Conservation (phyloP, 2,113 vertebrate genomes). For the Callipepla squamata region DNA sequence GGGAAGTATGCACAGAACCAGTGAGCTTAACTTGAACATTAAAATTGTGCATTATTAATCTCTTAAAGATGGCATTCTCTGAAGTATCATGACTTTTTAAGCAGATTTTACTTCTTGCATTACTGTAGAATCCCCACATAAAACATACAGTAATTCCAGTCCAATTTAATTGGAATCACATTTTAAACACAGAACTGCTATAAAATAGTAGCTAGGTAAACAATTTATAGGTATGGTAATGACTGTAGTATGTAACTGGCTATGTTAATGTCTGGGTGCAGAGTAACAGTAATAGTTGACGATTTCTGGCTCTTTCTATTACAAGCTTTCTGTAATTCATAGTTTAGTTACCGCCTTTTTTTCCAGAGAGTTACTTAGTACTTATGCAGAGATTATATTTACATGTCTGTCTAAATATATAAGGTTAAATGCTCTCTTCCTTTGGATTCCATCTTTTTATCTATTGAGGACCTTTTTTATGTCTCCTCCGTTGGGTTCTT, state of each 20-base stretch:
- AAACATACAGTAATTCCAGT: neutral
- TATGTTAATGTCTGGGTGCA: neutral
- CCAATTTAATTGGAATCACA: neutral
- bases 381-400: neutral
- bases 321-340: neutral
- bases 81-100: neutral
- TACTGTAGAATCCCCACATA: neutral
- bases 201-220: neutral
- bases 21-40: neutral
- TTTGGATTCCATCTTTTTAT: neutral
- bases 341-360: neutral
- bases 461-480: neutral
- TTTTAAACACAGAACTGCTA: constrained; percentile 11
- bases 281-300: neutral
- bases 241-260: neutral
- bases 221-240: neutral
- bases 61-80: neutral
- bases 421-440: accelerated
- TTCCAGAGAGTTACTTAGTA: neutral
- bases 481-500: neutral
- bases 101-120: neutral
- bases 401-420: neutral
- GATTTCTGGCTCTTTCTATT: constrained; percentile 4
- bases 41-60: neutral
- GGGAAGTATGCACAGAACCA: neutral